phyloP scores from a whole-genome alignment of 2,797 vertebrate species.

The Takifugu rubripes region DNA sequence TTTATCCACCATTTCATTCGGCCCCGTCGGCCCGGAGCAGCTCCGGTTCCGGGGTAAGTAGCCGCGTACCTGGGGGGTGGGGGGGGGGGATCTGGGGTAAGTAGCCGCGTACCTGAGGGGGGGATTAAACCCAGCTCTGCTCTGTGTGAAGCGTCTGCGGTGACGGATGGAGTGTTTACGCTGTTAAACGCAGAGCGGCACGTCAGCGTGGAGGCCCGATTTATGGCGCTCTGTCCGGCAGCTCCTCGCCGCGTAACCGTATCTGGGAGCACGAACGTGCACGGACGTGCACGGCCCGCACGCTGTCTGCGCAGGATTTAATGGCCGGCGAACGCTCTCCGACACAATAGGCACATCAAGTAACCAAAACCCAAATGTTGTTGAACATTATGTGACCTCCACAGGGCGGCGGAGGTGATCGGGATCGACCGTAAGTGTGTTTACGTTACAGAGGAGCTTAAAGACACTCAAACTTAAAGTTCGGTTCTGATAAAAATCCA shows the following conservation, averaged over 20 bases:
- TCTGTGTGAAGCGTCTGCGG: slow-evolving; percentile 47
- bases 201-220: slow-evolving; percentile 60
- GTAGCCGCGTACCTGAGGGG: slow-evolving; percentile 33
- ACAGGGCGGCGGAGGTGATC: not conserved
- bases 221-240: slow-evolving; percentile 54
- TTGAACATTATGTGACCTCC: slow-evolving; percentile 1
- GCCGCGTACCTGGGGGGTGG: slow-evolving; percentile 22
- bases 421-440: no score
- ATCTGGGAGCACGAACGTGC: slow-evolving; percentile 31
- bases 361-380: slow-evolving; percentile 22
- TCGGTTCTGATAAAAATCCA: no score
- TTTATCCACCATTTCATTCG: not conserved
- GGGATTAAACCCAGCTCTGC: slow-evolving; percentile 35
- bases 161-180: slow-evolving; percentile 54
- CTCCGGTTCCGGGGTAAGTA: not conserved
- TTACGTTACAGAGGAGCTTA: no score
- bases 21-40: not conserved
- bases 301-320: slow-evolving; percentile 27
- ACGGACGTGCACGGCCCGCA: slow-evolving; percentile 15
- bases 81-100: slow-evolving; percentile 32
- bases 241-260: slow-evolving; percentile 55
- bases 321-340: slow-evolving; percentile 5
- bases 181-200: slow-evolving; percentile 54
- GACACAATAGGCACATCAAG: slow-evolving; percentile 17
- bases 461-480: no score